Evolutionary conservation across 1,140 invertebrate species (phyloP), one percentile per base, ranked within the genome.

Genomic region (Copidosoma floridanum): DNA sequence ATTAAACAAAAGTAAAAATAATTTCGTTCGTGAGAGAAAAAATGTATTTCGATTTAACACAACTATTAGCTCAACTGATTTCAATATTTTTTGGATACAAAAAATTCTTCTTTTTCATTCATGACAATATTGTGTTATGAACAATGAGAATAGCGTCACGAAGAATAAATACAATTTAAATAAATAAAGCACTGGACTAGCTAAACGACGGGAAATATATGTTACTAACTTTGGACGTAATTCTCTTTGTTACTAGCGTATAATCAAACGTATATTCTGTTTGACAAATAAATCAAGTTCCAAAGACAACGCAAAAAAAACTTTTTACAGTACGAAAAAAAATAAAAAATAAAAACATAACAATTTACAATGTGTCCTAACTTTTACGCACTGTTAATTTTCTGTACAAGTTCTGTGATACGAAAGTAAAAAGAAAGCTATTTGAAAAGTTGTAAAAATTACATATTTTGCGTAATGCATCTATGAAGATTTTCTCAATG

Each of bases 141-240:
- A 50, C 14, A 58, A 53, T n/a, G 23, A 41, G 12, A 37, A 50
- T 50, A 20, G 24, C 37, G 26, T 40, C 29, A 21, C 35, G 44
- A 32, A 40, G 40, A 61, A 54, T 48, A 55, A 61, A 61, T n/a
- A 61, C 40, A 51, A n/a, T n/a, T n/a, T n/a, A n/a, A n/a, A n/a
- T n/a, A n/a, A n/a, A n/a, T n/a, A n/a, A n/a, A n/a, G n/a, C n/a
- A n/a, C n/a, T n/a, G n/a, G n/a, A n/a, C n/a, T n/a, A n/a, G n/a
- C n/a, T n/a, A n/a, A n/a, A n/a, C n/a, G n/a, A n/a, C n/a, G n/a
- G n/a, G n/a, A n/a, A n/a, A 60, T 60, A 60, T 50, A 60, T 53
- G 54, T 24, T 46, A 54, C 54, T 38, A 54, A 44, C 21, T 32
- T 26, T 57, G 20, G 4, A 24, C 16, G 16, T 35, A 35, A 59